phyloP scores from a whole-genome alignment of 2,113 vertebrate species.

The Oplegnathus fasciatus region DNA sequence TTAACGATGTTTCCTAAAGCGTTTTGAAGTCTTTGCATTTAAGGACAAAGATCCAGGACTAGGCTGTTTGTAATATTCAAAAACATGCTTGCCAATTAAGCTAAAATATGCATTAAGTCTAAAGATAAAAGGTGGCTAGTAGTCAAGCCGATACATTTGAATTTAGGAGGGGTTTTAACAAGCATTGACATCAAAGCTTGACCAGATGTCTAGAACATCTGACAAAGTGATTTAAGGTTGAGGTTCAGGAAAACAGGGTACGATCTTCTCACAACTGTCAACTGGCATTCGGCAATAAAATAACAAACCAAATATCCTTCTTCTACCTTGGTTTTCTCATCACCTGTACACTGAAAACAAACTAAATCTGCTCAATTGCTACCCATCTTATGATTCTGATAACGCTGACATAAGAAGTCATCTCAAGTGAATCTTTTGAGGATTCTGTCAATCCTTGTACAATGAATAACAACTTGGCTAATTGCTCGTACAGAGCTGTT shows the following conservation, averaged over 20 bases:
- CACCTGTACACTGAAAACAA: not conserved
- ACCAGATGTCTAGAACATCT: not conserved
- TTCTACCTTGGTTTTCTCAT: not conserved
- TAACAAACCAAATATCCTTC: not conserved
- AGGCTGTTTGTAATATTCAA: not conserved
- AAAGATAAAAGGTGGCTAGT: no score
- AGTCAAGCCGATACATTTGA: no score
- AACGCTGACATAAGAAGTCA: no score
- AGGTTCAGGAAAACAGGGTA: not conserved
- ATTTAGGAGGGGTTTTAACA: no score
- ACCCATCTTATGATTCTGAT: no score
- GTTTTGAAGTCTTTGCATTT: not conserved
- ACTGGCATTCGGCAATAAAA: not conserved
- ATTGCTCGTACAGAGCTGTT: no score
- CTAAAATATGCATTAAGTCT: not conserved
- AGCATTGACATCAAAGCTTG: no score
- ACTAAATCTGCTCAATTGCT: no score
- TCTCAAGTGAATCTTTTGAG: no score
- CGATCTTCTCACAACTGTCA: not conserved
- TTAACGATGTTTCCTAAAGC: not conserved
- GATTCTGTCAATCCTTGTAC: no score
- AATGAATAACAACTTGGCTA: no score
- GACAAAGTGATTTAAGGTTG: not conserved
- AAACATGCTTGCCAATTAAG: not conserved
- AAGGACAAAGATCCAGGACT: not conserved